Conservation (phyloP, 2,888 invertebrate genomes). For the Meliscaeva auricollis region DNA sequence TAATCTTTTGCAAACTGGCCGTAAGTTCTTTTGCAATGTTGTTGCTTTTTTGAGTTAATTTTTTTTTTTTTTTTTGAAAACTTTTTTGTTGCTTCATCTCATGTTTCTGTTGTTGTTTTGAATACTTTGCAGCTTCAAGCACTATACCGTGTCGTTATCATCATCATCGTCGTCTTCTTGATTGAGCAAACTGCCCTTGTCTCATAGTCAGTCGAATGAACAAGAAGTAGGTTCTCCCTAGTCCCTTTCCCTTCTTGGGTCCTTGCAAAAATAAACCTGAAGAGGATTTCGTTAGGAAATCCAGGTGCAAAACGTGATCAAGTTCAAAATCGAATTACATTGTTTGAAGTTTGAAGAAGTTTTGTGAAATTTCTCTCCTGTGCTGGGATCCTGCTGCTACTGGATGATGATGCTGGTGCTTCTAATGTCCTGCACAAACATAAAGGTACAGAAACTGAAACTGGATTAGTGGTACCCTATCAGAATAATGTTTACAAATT, state of each 20-base stretch:
- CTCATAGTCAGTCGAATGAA: neutral
- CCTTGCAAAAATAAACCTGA: neutral
- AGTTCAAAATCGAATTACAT: slow-evolving; percentile 72
- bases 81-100: slow-evolving; percentile 15
- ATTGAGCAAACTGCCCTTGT: slow-evolving; percentile 40
- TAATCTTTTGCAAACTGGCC: slow-evolving; percentile 61
- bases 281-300: slow-evolving; percentile 77
- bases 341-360: slow-evolving; percentile 30
- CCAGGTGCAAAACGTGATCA: slow-evolving; percentile 82
- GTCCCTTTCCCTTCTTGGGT: neutral
- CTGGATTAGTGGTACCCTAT: slow-evolving; percentile 71
- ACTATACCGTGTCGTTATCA: slow-evolving; percentile 29
- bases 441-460: slow-evolving; percentile 57
- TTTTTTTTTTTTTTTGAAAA: neutral
- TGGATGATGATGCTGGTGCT: neutral
- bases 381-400: neutral
- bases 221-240: neutral
- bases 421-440: slow-evolving; percentile 59
- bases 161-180: slow-evolving; percentile 54
- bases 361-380: slow-evolving; percentile 40
- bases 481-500: slow-evolving; percentile 72
- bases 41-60: slow-evolving; percentile 4
- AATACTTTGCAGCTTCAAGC: slow-evolving; percentile 32
- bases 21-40: slow-evolving; percentile 37
- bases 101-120: slow-evolving; percentile 50